phyloP scores from a whole-genome alignment of 2,113 vertebrate genomes.

The Melanocharis versteri region DNA sequence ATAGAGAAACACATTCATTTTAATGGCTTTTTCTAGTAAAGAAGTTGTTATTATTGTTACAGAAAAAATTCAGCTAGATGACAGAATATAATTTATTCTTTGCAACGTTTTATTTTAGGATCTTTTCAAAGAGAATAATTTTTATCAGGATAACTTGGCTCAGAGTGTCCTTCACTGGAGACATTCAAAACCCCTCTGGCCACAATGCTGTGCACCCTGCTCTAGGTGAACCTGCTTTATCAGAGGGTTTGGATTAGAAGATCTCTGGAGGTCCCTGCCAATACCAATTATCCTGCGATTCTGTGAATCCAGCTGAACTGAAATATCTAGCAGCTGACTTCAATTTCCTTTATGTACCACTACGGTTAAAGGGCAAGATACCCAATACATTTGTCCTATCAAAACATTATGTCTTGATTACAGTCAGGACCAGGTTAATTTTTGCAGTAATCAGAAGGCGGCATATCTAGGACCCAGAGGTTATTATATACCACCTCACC shows the following conservation, averaged over 20 bases:
- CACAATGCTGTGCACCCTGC: too few relatives aligned
- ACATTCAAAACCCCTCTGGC: not conserved
- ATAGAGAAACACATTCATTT: not conserved
- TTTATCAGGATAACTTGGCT: not conserved
- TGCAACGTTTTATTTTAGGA: not conserved
- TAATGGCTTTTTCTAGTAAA: not conserved
- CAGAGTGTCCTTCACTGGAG: not conserved
- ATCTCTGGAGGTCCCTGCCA: not conserved
- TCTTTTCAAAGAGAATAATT: not conserved
- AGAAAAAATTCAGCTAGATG: not conserved
- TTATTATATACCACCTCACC: not conserved
- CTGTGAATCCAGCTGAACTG: not conserved
- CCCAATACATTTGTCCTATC: not conserved
- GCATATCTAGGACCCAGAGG: not conserved
- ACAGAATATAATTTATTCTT: not conserved
- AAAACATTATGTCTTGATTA: not conserved
- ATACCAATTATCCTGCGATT: not conserved
- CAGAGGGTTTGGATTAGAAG: not conserved
- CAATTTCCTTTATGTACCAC: not conserved
- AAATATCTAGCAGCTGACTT: not conserved
- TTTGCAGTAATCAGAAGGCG: not conserved
- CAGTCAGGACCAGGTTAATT: not conserved
- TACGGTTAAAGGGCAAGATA: not conserved
- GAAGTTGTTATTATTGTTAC: not conserved
- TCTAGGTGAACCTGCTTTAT: not conserved